phyloP scores from a whole-genome alignment of 1,140 invertebrate genomes.

The Holcopasites calliopsidis region DNA sequence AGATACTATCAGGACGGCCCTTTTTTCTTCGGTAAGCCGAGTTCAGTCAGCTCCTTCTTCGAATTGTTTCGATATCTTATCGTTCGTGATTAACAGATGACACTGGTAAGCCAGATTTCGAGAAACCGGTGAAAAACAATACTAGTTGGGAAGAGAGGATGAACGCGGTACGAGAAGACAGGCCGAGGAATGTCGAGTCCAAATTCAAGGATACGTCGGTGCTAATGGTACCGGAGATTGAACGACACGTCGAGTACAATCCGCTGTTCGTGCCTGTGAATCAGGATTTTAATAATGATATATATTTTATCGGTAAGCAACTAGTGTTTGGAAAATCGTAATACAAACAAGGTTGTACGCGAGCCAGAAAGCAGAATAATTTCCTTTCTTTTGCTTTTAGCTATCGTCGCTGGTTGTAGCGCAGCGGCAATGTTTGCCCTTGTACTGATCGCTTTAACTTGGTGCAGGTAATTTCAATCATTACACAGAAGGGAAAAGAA shows the following conservation, averaged over 20 bases:
- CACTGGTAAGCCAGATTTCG: not conserved
- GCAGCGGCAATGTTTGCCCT: conserved; percentile 79
- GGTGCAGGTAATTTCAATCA: conserved; percentile 81
- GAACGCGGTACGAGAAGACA: conserved; percentile 21
- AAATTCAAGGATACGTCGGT: conserved; percentile 45
- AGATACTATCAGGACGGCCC: conserved; percentile 69
- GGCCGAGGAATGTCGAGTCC: not conserved
- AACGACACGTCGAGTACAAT: conserved; percentile 62
- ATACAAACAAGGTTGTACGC: too few species aligned
- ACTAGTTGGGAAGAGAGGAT: conserved; percentile 7
- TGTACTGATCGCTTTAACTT: conserved; percentile 83
- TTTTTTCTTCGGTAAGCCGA: conserved; percentile 36
- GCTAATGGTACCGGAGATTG: conserved; percentile 59
- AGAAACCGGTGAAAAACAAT: not conserved
- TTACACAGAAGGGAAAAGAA: not conserved
- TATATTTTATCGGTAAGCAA: conserved; percentile 74
- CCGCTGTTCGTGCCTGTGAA: conserved; percentile 65
- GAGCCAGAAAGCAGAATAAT: not conserved
- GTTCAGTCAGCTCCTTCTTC: not conserved
- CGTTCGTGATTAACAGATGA: not conserved
- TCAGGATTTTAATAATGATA: conserved; percentile 68
- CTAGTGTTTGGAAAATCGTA: not conserved
- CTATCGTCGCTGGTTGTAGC: conserved; percentile 75
- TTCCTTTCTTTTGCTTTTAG: conserved; percentile 55
- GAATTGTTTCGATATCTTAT: not conserved